Percentiles rank a stretch among this genome's conserved stretches.
Conservation (phyloP, 2,797 vertebrate genomes). For the Cephalopachus bancanus region DNA sequence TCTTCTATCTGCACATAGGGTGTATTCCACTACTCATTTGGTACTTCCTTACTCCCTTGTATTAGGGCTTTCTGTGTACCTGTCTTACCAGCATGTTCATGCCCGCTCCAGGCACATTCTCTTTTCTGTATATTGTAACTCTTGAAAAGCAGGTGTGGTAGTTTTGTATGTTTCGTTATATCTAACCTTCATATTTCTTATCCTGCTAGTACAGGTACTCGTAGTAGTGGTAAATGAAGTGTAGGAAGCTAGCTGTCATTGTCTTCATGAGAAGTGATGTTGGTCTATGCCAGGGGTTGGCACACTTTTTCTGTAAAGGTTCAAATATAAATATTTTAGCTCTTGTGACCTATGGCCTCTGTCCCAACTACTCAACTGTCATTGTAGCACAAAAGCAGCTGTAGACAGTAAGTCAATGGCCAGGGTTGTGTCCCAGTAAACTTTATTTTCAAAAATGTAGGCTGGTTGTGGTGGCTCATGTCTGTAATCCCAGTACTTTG, state of each 20-base stretch:
- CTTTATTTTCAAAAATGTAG: neutral
- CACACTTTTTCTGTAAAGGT: neutral
- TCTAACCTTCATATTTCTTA: neutral
- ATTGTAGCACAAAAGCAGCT: neutral
- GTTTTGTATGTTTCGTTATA: neutral
- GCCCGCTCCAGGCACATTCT: neutral
- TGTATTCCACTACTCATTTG: neutral
- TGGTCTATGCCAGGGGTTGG: neutral
- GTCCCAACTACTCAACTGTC: neutral
- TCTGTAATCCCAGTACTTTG: too few relatives aligned
- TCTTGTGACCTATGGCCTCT: neutral
- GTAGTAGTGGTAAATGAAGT: neutral
- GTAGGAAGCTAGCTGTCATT: neutral
- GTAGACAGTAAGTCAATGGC: neutral
- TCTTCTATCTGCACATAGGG: neutral
- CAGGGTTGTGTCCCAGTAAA: neutral
- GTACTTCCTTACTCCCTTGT: neutral
- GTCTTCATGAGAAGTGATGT: neutral
- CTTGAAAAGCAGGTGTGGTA: neutral
- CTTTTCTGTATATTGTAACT: neutral
- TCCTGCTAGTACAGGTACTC: neutral
- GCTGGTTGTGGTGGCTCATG: too few relatives aligned
- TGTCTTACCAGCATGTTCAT: neutral
- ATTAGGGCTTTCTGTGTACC: neutral
- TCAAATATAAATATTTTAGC: neutral